Evolutionary conservation across 2,797 vertebrate species (phyloP).

Genomic region (Schizothorax lantsangensis): DNA sequence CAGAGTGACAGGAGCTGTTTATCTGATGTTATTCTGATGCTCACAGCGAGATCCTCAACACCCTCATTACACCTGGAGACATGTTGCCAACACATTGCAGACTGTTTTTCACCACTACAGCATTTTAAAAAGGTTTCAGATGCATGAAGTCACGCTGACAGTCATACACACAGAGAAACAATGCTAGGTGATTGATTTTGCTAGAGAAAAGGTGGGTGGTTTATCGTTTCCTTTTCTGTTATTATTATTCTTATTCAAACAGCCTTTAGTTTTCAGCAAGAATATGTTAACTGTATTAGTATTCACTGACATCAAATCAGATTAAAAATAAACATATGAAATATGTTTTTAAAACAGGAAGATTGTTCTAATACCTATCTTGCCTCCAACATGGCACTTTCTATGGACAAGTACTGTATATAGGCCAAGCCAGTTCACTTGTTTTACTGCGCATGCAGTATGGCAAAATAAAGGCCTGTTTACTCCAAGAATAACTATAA

Average conservation of each 20-base stretch:
- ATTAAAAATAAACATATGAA: not conserved
- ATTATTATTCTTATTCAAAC: not conserved
- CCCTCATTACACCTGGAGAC: slow-evolving; percentile 57
- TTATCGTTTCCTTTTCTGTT: not conserved
- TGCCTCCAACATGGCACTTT: not conserved
- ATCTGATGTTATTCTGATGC: slow-evolving; percentile 58
- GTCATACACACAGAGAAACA: slow-evolving; percentile 2
- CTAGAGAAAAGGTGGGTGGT: not conserved
- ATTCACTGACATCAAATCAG: not conserved
- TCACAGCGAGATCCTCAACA: slow-evolving; percentile 51
- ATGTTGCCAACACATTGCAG: slow-evolving; percentile 47
- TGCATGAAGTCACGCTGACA: slow-evolving; percentile 30
- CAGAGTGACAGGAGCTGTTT: slow-evolving; percentile 57
- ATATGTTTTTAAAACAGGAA: not conserved
- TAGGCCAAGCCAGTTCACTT: not conserved
- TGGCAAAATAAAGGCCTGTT: not conserved
- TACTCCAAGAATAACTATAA: too few species aligned
- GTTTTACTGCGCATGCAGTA: not conserved
- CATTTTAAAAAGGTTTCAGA: slow-evolving; percentile 37
- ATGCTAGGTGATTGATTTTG: slow-evolving; percentile 11
- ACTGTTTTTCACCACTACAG: slow-evolving; percentile 34
- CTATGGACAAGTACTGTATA: not conserved
- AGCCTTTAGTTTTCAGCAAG: not conserved
- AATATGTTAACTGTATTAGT: not conserved
- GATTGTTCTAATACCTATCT: not conserved